Conservation (phyloP, 2,797 vertebrate genomes). For the Loris lydekkerianus region DNA sequence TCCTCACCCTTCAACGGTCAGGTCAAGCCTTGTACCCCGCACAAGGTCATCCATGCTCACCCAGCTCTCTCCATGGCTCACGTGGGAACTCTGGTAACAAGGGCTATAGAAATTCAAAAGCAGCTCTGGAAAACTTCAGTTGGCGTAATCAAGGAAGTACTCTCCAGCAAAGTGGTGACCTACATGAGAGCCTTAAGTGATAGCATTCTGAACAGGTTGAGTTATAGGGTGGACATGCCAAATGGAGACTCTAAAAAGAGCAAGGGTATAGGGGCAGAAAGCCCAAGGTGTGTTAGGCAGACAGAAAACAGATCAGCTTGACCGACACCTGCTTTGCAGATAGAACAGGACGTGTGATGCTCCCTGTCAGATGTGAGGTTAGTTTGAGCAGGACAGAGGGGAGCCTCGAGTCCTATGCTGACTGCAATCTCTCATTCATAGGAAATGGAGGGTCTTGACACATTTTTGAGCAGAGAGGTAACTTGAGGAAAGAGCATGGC, state of each 20-base stretch:
- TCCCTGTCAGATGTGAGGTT: background rate
- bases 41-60: background rate
- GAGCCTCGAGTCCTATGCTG: background rate
- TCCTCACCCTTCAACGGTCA: background rate
- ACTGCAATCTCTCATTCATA: background rate
- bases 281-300: background rate
- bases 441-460: background rate
- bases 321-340: background rate
- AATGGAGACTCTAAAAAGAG: background rate
- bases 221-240: background rate
- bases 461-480: background rate
- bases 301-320: background rate
- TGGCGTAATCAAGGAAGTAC: background rate
- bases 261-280: background rate
- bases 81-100: background rate
- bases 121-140: background rate
- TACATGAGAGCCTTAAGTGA: background rate
- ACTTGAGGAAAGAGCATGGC: background rate
- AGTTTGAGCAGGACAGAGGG: background rate
- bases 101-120: background rate
- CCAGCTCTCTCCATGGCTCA: background rate
- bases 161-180: background rate
- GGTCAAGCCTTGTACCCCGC: background rate
- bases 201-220: background rate
- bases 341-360: background rate